These are phyloP conservation scores for Motacilla tschutschensis DNA, from an alignment of 2,113 vertebrate genomes.

Conservation along the genomic window DNA sequence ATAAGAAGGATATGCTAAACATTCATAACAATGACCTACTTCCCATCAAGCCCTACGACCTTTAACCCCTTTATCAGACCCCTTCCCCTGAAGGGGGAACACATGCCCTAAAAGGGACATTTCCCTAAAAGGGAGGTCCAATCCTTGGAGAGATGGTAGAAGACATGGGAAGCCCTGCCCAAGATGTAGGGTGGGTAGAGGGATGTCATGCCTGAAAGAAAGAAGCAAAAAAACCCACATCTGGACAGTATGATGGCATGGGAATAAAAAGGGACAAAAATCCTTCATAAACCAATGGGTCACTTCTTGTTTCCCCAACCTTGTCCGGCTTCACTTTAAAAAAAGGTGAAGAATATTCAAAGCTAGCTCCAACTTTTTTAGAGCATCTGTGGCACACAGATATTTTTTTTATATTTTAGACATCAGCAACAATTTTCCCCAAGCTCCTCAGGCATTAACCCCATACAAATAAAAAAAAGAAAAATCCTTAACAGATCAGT, in stretches of 20 bases:
- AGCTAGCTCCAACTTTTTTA: not conserved
- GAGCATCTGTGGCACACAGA: not conserved
- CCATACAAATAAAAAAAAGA: not conserved
- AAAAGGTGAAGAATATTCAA: not conserved
- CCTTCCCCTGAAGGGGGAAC: slow-evolving; percentile 9
- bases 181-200: slow-evolving; percentile 24
- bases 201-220: slow-evolving; percentile 20
- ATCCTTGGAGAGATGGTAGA: slow-evolving; percentile 6
- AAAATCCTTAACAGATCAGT: not conserved
- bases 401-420: not conserved
- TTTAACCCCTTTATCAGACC: slow-evolving; percentile 7
- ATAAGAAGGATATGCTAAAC: not conserved
- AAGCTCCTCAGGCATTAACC: not conserved
- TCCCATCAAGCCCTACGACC: not conserved
- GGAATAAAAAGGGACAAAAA: not conserved
- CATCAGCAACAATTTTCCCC: not conserved
- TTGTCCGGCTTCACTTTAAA: not conserved
- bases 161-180: slow-evolving; percentile 16
- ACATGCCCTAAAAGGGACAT: slow-evolving; percentile 19
- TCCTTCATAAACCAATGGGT: not conserved
- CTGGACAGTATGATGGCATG: not conserved
- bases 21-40: not conserved
- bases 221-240: slow-evolving; percentile 17
- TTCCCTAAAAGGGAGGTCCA: slow-evolving; percentile 15
- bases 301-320: not conserved